Evolutionary conservation across 1,140 invertebrate species (phyloP), one percentile per base, ranked within the genome.

Genomic region (Varroa destructor): DNA sequence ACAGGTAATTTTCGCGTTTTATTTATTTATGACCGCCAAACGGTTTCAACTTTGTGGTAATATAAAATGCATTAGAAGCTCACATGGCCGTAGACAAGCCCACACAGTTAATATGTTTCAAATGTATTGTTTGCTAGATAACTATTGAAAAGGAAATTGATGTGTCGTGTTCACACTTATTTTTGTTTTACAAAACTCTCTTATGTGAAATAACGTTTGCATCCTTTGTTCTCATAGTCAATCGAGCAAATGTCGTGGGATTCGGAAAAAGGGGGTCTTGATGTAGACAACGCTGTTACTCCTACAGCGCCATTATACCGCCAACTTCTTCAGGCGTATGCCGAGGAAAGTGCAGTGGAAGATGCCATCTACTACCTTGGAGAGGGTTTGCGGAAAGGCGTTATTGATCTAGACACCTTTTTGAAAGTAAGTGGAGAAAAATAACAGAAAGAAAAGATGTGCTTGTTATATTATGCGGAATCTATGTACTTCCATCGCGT

Each of bases 311-410:
- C 96, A 1, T 81, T 99, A 43, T 97, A 98, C 79, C 92, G 91
- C 83, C 96, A 99, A 79, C 86, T 99, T 78, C 80, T 99, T 46
- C 92, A 91, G 82, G 87, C 92, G 51, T 99, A 92, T 85, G 92
- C 93, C 70, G 93, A 98, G 81, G 96, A 99, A 82, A 91, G 94
- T 76, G 93, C 96, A 10, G 88, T 91, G 67, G 95, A 98, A 83
- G 96, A 99, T 85, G 90, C 93, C 71, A 96, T 99, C 77, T 99
- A 98, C 80, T 96, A 94, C 80, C 86, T 99, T 78, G 93, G 92
- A n/a, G 93, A 98, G 82, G 95, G 91, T 40, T 80, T 99, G 71
- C 84, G 93, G 74, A 88, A 89, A 76, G 88, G 89, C 72, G 90
- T 94, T 2, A 92, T 99, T 78, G 93, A 96, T 82, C 80, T 98